Evolutionary conservation across 1,140 invertebrate species (phyloP).

Genomic region (Vanessa atalanta): DNA sequence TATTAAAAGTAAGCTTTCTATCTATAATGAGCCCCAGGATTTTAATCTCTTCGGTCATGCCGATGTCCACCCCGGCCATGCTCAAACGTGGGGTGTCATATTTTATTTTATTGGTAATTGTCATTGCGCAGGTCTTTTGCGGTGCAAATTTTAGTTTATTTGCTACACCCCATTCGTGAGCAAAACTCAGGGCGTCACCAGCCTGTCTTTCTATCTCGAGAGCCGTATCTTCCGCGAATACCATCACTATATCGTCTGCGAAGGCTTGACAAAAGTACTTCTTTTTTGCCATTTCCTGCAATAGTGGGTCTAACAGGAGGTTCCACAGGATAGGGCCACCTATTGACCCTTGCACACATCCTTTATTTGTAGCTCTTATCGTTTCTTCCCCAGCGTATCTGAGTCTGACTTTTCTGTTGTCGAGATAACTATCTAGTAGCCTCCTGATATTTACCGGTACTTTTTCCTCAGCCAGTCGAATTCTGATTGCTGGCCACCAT

Average conservation of each 20-base stretch:
- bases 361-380: background rate
- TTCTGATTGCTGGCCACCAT: background rate
- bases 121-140: background rate
- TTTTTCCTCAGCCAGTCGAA: background rate
- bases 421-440: background rate
- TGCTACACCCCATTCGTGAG: background rate
- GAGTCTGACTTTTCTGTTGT: background rate
- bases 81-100: constrained; percentile 5
- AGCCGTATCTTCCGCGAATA: background rate
- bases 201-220: background rate
- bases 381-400: background rate
- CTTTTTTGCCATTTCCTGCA: background rate
- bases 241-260: background rate
- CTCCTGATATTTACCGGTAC: background rate
- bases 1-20: constrained; percentile 30
- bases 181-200: background rate
- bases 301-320: background rate
- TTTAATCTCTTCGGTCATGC: constrained; percentile 2
- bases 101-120: background rate
- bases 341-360: background rate
- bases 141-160: background rate
- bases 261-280: background rate
- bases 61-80: constrained; percentile 22
- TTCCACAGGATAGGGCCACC: background rate
- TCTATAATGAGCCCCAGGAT: constrained; percentile 27